These are phyloP conservation scores for Sinohyriopsis cumingii DNA, from an alignment of 2,888 invertebrate genomes.

Conservation along the genomic window DNA sequence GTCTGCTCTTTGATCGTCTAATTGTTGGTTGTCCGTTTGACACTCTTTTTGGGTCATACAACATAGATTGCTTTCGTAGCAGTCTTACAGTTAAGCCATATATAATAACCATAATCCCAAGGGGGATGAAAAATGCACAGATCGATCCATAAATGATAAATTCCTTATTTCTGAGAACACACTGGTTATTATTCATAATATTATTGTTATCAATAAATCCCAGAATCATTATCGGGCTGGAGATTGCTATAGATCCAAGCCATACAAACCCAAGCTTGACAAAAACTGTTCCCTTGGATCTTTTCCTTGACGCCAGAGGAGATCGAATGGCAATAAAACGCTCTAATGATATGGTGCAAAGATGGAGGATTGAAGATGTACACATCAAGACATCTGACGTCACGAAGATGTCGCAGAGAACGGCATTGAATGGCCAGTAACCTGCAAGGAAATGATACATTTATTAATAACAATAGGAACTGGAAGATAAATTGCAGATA, in stretches of 20 bases:
- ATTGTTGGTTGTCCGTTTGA: slow-evolving; percentile 51
- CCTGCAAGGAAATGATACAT: slow-evolving; percentile 76
- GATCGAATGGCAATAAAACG: slow-evolving; percentile 91
- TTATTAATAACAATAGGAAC: too few species aligned
- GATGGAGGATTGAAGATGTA: slow-evolving; percentile 76
- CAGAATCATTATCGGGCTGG: slow-evolving; percentile 73
- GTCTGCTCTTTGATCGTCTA: slow-evolving; percentile 42
- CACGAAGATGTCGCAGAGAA: slow-evolving; percentile 73
- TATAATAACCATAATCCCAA: slow-evolving; percentile 93
- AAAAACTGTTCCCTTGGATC: slow-evolving; percentile 66
- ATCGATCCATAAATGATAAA: slow-evolving; percentile 90
- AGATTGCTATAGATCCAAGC: slow-evolving; percentile 82
- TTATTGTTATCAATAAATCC: slow-evolving; percentile 77
- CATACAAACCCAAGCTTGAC: slow-evolving; percentile 94
- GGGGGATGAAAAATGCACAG: slow-evolving; percentile 95
- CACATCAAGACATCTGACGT: slow-evolving; percentile 78
- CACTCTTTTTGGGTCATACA: slow-evolving; percentile 43
- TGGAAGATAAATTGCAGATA: too few species aligned
- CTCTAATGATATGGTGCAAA: slow-evolving; percentile 76
- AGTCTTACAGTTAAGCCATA: slow-evolving; percentile 92
- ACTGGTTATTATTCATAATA: slow-evolving; percentile 76
- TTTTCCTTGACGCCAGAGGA: slow-evolving; percentile 79
- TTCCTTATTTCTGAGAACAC: slow-evolving; percentile 71
- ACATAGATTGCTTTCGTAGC: slow-evolving; percentile 81
- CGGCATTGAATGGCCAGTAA: slow-evolving; percentile 85